A percentile compares a stretch with the other conserved stretches of the same genome.
Evolutionary conservation across 2,797 vertebrate species (phyloP).

Genomic region (Pangasius mekongensis): DNA sequence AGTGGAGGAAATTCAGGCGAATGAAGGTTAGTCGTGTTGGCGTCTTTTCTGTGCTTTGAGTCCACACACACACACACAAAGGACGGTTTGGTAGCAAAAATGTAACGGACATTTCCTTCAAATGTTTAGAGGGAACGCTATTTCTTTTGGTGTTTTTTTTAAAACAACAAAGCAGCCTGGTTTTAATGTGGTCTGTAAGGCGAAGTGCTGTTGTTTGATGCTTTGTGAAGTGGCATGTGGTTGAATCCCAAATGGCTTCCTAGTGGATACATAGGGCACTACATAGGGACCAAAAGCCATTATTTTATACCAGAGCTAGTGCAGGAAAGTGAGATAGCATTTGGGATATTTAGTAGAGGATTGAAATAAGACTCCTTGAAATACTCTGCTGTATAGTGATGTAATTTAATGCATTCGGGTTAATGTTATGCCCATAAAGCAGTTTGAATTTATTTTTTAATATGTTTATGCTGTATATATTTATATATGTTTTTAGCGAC

Average conservation of each 20-base stretch:
- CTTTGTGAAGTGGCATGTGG: neutral
- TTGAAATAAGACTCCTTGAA: neutral
- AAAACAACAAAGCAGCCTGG: neutral
- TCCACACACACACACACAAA: neutral
- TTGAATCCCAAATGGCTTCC: neutral
- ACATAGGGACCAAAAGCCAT: neutral
- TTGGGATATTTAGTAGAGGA: neutral
- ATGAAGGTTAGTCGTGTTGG: slow-evolving; percentile 73
- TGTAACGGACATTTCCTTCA: neutral
- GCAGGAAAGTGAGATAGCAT: neutral
- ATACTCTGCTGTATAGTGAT: neutral
- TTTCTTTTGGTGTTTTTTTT: neutral
- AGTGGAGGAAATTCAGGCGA: slow-evolving; percentile 74
- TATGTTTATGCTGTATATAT: neutral
- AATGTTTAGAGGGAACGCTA: no score
- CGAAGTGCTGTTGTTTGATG: neutral
- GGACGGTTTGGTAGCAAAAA: neutral
- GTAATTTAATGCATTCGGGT: no score
- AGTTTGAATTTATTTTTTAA: neutral
- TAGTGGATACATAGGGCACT: neutral
- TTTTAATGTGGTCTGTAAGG: neutral
- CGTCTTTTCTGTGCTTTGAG: neutral
- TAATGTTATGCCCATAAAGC: no score
- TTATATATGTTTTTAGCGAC: neutral
- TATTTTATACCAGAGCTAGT: no score